Conservation (phyloP, 2,888 invertebrate species). For the Sarcophaga subvicina region DNA sequence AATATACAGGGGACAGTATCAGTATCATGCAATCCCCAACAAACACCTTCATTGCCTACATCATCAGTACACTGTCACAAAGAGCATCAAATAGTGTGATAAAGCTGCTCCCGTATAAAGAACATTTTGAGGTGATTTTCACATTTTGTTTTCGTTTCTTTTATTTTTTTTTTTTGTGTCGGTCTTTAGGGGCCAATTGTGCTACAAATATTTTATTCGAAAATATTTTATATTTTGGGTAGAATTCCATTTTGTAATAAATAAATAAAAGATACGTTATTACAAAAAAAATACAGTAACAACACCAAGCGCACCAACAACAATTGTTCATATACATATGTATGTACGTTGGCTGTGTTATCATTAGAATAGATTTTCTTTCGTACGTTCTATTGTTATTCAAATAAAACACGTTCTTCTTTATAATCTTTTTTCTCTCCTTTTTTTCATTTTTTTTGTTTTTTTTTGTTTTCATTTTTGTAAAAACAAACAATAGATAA, state of each 20-base stretch:
- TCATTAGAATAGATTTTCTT: conserved; percentile 5
- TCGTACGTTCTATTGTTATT: neutral
- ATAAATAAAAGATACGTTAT: neutral
- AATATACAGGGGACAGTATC: neutral
- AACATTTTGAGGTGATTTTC: no score
- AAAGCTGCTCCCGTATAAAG: neutral
- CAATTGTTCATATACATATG: conserved; percentile 1
- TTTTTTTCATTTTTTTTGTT: neutral
- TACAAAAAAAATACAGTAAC: no score
- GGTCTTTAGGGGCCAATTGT: no score
- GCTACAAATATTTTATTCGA: no score
- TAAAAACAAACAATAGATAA: neutral
- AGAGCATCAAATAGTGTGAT: neutral
- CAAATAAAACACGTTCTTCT: no score
- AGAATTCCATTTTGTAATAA: no score
- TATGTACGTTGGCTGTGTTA: neutral
- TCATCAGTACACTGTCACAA: neutral
- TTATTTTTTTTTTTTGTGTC: no score
- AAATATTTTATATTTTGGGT: no score
- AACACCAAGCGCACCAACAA: no score
- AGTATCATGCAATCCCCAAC: neutral
- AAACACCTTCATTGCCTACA: neutral
- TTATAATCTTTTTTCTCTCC: neutral
- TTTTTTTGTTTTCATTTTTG: neutral
- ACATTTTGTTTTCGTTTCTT: no score